Evolutionary conservation across 2,797 vertebrate species (phyloP), one percentile per base, ranked within the genome.

Genomic region (Sylvilagus floridanus): DNA sequence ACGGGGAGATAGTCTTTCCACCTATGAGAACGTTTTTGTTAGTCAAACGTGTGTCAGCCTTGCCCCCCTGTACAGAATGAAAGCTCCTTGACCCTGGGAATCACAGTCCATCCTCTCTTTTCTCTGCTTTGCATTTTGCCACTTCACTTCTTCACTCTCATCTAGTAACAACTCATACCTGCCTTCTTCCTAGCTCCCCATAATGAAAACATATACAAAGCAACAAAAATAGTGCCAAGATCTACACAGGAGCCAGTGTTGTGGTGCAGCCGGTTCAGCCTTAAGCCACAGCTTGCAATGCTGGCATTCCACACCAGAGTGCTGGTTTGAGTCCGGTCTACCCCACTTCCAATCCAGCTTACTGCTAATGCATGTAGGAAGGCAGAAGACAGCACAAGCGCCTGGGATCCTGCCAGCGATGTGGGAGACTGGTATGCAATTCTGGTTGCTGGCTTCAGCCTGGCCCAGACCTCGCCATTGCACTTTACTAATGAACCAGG

Each of bases 1-100:
- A 99, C 93, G 4, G 99, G 96, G 1, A 94, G 71, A 91, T 99
- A 99, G 2, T 99, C 97, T 2, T 98, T 98, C 99, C 99, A 99
- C 75, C 99, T 99, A 84, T 0, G 35, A 88, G 2, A 97, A 0
- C 68, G 10, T 2, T 88, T 68, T 84, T 63, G 57, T 91, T 88
- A 95, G 63, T 69, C 35, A 94, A 62, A 78, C 76, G 66, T 32
- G 54, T 22, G 10, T 66, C 21, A 94, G 77, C 26, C 72, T 81
- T 68, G 47, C 57, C 26, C 50, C 63, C 30, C 50, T 54, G 54
- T 35, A 84, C 0, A 85, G 35, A 90, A 57, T 60, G 12, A 69
- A 77, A 30, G 37, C 4, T 7, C 22, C n/a, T 52, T 14, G 13
- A 69, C 63, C 88, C 57, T 9, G 21, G 14, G 71, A 87, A 63